Conservation (phyloP, 2,888 invertebrate species). For the Lapara coniferarum region DNA sequence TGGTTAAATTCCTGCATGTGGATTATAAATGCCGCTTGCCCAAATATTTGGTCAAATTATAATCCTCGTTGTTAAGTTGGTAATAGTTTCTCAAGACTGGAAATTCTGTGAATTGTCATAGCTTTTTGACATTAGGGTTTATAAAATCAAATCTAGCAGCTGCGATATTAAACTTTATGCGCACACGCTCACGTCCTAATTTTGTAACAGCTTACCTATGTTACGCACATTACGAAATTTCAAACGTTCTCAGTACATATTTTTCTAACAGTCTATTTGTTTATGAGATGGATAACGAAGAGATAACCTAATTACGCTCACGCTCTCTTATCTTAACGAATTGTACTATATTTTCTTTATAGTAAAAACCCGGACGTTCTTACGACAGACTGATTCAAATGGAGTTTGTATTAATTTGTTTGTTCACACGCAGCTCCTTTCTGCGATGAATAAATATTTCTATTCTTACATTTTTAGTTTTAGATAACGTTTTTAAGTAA, state of each 20-base stretch:
- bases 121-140: no score
- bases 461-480: not conserved
- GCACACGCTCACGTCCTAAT: constrained; percentile 13
- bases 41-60: no score
- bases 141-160: no score
- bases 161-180: not conserved
- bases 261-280: constrained; percentile 63
- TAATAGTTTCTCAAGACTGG: no score
- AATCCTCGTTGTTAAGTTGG: no score
- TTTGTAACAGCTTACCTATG: constrained; percentile 20
- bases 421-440: constrained; percentile 10
- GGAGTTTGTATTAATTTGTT: constrained; percentile 20
- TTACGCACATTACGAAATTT: constrained; percentile 28
- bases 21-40: no score
- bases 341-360: constrained; percentile 61
- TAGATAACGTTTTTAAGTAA: not conserved
- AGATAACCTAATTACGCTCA: constrained; percentile 71
- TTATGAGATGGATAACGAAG: constrained; percentile 62
- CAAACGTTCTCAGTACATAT: constrained; percentile 32
- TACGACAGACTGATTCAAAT: constrained; percentile 24
- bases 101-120: no score
- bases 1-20: no score
- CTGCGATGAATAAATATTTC: constrained; percentile 5
- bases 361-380: constrained; percentile 29
- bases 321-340: constrained; percentile 56